phyloP scores from a whole-genome alignment of 64 coral and sea anemone species.

The Orbicella faveolata region DNA sequence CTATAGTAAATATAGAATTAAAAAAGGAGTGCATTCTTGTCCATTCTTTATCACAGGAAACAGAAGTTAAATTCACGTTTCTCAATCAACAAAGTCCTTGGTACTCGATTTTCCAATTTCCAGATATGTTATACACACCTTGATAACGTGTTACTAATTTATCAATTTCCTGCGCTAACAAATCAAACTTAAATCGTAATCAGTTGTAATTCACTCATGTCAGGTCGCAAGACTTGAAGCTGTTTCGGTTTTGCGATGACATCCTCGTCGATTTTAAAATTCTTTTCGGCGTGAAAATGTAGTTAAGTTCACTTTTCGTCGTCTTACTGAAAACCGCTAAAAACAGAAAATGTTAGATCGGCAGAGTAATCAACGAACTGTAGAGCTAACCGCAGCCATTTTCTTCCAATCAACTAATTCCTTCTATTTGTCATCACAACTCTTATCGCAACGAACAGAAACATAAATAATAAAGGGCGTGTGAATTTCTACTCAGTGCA shows the following conservation, averaged over 20 bases:
- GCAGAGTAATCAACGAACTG: no score
- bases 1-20: background rate
- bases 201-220: background rate
- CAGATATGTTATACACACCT: background rate
- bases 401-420: background rate
- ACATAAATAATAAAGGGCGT: background rate
- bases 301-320: no score
- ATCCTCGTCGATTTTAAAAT: background rate
- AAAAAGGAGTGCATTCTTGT: background rate
- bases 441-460: background rate
- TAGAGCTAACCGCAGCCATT: background rate
- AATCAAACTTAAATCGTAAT: background rate
- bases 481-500: background rate
- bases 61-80: background rate
- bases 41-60: constrained; percentile 11
- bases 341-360: no score
- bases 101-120: background rate
- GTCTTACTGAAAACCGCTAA: no score
- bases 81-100: constrained; percentile 32
- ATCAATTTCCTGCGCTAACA: background rate
- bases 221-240: background rate
- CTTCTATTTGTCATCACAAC: background rate
- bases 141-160: background rate
- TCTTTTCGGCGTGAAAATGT: no score
- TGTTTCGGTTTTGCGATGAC: background rate